These are phyloP conservation scores for Chymomyza caudatula DNA, from an alignment of 2,888 invertebrate species.

Conservation along the genomic window DNA sequence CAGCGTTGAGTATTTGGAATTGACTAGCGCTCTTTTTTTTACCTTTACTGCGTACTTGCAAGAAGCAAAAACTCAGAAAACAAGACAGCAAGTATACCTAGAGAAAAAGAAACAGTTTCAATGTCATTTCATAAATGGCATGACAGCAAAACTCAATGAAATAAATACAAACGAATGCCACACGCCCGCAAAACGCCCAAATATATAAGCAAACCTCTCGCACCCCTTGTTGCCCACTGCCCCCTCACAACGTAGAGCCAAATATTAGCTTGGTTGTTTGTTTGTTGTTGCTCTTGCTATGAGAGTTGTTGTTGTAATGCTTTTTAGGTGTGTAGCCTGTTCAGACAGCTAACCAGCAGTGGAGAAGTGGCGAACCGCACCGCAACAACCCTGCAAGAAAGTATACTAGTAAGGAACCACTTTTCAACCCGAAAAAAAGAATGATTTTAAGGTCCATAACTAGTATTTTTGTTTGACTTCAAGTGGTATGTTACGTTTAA, in stretches of 20 bases:
- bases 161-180: slow-evolving; percentile 61
- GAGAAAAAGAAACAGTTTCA: slow-evolving; percentile 53
- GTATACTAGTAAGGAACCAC: too few relatives aligned
- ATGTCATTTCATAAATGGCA: slow-evolving; percentile 68
- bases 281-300: not conserved
- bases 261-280: slow-evolving; percentile 57
- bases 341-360: not conserved
- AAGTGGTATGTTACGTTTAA: too few relatives aligned
- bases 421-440: too few relatives aligned
- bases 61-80: not conserved
- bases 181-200: not conserved
- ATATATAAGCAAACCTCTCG: not conserved
- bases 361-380: slow-evolving; percentile 3
- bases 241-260: slow-evolving; percentile 56
- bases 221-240: not conserved
- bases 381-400: too few relatives aligned
- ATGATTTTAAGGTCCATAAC: too few relatives aligned
- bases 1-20: not conserved
- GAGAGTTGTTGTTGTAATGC: slow-evolving; percentile 55
- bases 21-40: not conserved
- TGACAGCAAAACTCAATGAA: slow-evolving; percentile 58
- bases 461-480: too few relatives aligned
- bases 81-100: slow-evolving; percentile 1
- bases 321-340: slow-evolving; percentile 64
- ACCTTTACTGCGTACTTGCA: not conserved